Evolutionary conservation across 2,888 invertebrate species (phyloP), one percentile per base, ranked within the genome.

Genomic region (Lasioglossum morio): DNA sequence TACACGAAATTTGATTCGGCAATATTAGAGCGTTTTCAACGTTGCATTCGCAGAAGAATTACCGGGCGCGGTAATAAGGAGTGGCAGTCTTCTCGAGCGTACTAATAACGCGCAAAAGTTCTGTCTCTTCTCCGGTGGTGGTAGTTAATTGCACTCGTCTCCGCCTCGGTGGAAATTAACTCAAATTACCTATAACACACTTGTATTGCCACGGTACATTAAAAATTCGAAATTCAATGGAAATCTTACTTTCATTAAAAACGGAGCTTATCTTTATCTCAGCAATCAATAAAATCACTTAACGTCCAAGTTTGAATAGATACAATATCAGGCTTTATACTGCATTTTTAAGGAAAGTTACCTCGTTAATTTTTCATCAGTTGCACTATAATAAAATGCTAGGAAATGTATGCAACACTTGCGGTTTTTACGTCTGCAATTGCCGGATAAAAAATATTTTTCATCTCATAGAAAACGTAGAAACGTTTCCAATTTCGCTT

Each of bases 21-120:
- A 72, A 77, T 63, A 79, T 82, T 84, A 86, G 83, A 88, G 86
- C 79, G 78, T 86, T 83, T 87, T 77, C 89, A 63, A 40, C 69
- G 40, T 78, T 34, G 43, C 72, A 30, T 79, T 76, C 43, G 84
- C 40, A 53, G 77, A 85, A 86, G 90, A 89, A 88, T 88, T 90
- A 88, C 70, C 85, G 81, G 84, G 40, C 70, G 73, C 63, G 74
- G 79, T 72, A 86, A 87, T 88, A 89, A 90, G 88, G 81, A 72
- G 79, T 40, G 81, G 77, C 72, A 79, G 86, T 75, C 75, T 77
- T 85, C 79, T 72, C 77, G 72, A 77, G 43, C 66, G 79, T 75
- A 85, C 82, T 88, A 89, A 88, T 90, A 90, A 89, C 85, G 88
- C 78, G 87, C 84, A 88, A 87, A 87, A 90, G 81, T 90, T 79